Base-by-base conservation (phyloP, 1,140 invertebrate genomes). In the Rhagoletis zephyria region DNA sequence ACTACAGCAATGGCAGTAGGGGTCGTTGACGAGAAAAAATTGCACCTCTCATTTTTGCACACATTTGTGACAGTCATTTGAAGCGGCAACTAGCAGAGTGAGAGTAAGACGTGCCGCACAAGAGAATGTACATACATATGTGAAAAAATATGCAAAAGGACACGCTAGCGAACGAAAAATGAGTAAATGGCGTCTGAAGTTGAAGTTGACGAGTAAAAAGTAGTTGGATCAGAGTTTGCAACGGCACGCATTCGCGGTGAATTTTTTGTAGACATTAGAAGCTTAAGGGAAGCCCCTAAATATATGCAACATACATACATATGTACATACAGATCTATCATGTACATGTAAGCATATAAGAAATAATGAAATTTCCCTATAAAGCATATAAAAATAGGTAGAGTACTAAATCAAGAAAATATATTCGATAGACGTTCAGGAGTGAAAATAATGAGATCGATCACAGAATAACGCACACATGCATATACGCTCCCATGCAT, bases 41-140 rank as follows among this genome's bases (percentile, higher is more conserved):
- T 87, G 64, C 86, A 87, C 42, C 86, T 87, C 86, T 87, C 86
- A 87, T 65, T 87, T 87, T 65, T 70, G 64, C 86, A 59, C 86
- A 87, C 86, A 45, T 65, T 81, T 81, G 48, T 81, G 48, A 81
- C 74, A 81, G 14, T 81, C 74, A 81, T 81, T 81, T 81, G 74
- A 59, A n/a, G 45, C 19, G 74, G 48, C 19, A 4, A 48, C 48
- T 2, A 16, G 48, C 4, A 56, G n/a, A n/a, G 70, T 30, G 40
- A 74, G 14, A 63, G 70, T 10, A 74, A 74, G 45, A 0, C 7
- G 40, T 42, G 40, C 45, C 70, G 40, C 45, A 12, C 42, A 48
- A 51, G 70, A n/a, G 45, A 14, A n/a, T 74, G 40, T 74, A 4
- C 48, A 30, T 74, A 42, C 30, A 30, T 30, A 30, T 30, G 40